Evolutionary conservation across 1,140 invertebrate genomes (phyloP), one percentile per base, ranked within the genome.

Genomic region (Calephelis nemesis): DNA sequence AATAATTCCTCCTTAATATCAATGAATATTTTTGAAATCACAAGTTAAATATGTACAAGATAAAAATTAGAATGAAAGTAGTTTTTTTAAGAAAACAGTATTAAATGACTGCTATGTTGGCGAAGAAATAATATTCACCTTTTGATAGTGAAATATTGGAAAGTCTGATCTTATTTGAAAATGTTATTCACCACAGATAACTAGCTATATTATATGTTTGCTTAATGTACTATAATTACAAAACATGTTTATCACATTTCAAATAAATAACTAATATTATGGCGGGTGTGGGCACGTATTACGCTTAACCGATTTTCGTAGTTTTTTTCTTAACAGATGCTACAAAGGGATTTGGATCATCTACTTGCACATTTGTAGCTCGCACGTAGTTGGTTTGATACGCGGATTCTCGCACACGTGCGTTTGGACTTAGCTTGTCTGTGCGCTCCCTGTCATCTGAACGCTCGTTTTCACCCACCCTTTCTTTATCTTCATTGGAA

Each of bases 221-320:
- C 49, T 67, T 62, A 70, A 12, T 63, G 63, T 48, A 63, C 62
- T 47, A 63, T 63, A 47, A 63, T 62, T 54, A 47, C 68, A 58
- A 68, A 48, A 52, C 47, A 40, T 48, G 62, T 65, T 42, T 63
- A 47, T 63, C 47, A 48, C 54, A 70, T 64, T 69, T 54, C 30
- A 58, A 58, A 86, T 89, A 89, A 85, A 85, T 83, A 84, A 84
- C 71, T 71, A 73, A 72, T 69, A 77, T 73, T 88, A 89, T 89
- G 87, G 87, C 87, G 82, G 78, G 72, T 74, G 69, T 30, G 62
- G 65, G 54, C 62, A 67, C 68, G 39, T 62, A 30, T 82, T 74
- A 78, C 70, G 78, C 72, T 71, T 75, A 70, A 63, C 63, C 65
- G 47, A 67, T 70, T 48, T 69, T 81, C 47, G 68, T 70, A 9